phyloP scores from a whole-genome alignment of 2,113 vertebrate species.

The Vulpes vulpes region DNA sequence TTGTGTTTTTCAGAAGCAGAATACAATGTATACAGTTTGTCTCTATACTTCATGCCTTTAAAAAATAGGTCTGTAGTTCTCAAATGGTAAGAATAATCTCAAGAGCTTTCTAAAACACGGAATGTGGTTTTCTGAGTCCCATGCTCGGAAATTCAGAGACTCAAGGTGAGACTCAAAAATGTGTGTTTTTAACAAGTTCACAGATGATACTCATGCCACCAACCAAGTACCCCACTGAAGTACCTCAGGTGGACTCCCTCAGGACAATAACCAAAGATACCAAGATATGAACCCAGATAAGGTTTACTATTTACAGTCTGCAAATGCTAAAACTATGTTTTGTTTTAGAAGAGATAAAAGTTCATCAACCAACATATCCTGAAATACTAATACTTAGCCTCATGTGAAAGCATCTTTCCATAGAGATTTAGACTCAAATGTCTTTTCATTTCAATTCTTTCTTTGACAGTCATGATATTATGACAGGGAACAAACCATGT shows the following conservation, averaged over 20 bases:
- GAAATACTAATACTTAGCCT: neutral
- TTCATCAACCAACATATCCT: neutral
- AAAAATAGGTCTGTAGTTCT: neutral
- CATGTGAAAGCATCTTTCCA: neutral
- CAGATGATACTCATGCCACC: fast-evolving
- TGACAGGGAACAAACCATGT: neutral
- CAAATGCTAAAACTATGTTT: neutral
- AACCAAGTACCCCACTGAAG: fast-evolving
- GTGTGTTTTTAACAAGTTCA: neutral
- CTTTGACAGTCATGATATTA: neutral
- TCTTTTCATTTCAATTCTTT: neutral
- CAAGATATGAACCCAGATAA: fast-evolving
- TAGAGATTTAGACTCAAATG: neutral
- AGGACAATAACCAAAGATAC: neutral
- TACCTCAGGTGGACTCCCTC: fast-evolving
- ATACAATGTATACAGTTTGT: neutral
- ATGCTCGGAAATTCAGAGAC: neutral
- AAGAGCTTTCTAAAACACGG: neutral
- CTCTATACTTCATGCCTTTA: neutral
- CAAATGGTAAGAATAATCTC: neutral
- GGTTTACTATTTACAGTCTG: fast-evolving
- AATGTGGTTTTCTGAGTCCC: neutral
- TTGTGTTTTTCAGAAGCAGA: neutral
- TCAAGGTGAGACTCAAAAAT: neutral
- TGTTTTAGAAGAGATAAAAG: neutral